Evolutionary conservation across 2,113 vertebrate genomes (phyloP), one percentile per base, ranked within the genome.

Genomic region (Hippopotamus amphibius): DNA sequence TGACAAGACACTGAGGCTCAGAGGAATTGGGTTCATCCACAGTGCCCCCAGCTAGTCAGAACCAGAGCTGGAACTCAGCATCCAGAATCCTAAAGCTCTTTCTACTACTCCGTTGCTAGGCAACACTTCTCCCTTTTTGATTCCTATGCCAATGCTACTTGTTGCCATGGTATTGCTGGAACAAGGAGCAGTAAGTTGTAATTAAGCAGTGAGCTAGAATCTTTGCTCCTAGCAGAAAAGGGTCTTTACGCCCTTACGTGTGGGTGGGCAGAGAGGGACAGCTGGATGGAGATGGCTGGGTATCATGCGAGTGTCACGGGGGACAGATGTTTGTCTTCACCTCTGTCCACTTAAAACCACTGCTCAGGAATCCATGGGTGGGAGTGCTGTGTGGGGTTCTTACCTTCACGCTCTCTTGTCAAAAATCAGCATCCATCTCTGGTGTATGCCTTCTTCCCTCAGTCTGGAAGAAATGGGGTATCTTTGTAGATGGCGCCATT

Each of bases 131-230:
- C 79, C 41, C 90, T 84, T 93, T 93, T 95, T 6, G 83, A 95
- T 95, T 97, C 89, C 92, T 66, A 55, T 96, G 84, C 97, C 97
- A 92, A 12, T 97, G 97, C 96, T 97, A 98, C 97, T 97, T 98
- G 98, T 98, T 98, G 97, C 97, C 97, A 98, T 98, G 97, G 97
- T 33, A 53, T 87, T 95, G 84, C 97, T 77, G 97, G 96, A 95
- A 97, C 97, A 96, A 95, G 89, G 83, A 97, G 76, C 89, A 77
- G 88, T 90, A 95, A 81, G 79, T 92, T 98, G 96, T 97, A 97
- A 98, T 98, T 98, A 97, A 96, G 93, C 93, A 90, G 87, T 41
- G 76, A 96, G 95, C 89, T 90, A 71, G 88, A 88, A 81, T 97
- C 66, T 89, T 90, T 72, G 88, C 96, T 97, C n/a, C 81, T 41